Evolutionary conservation across 2,113 vertebrate species (phyloP), one percentile per base, ranked within the genome.

Genomic region (Heterotilapia buettikoferi): DNA sequence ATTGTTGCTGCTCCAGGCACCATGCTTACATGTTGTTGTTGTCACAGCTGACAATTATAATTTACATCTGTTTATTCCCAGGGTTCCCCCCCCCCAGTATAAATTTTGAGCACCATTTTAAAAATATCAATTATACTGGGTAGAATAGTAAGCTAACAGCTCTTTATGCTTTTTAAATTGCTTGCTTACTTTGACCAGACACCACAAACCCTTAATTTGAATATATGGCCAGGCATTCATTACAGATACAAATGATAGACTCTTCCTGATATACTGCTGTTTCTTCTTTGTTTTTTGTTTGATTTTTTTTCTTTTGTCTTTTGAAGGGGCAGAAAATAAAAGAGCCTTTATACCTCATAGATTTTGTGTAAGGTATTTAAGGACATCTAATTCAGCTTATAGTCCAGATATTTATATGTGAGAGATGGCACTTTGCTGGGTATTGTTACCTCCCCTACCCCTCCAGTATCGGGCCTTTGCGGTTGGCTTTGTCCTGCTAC

Each of bases 401-500:
- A 12, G 45, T 59, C n/a, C 26, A 40, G 24, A 59, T 43, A 24
- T 61, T 61, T 53, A 61, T 19, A 29, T 76, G 33, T 54, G 63
- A 53, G 61, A 56, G 45, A 88, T 84, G 56, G 56, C 79, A 86
- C 89, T 71, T 40, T 81, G 79, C 91, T 84, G 63, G 84, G 61
- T 83, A 81, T 94, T 93, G 85, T 92, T 92, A 87, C 89, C 59
- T 56, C 56, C 4, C 29, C 21, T 80, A 52, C 82, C 57, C 79
- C 89, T 89, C 82, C 10, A 57, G 90, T 86, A 91, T 92, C 68
- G 31, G 86, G 91, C 90, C 85, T 90, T 87, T 91, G 87, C 73
- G 82, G 73, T 89, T 91, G 93, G 93, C 94, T 95, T 96, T 96
- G 95, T 95, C 93, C 94, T 96, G 93, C 88, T 88, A 43, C 90